Base-by-base conservation (phyloP, 1,140 invertebrate species). In the Amyelois transitella region DNA sequence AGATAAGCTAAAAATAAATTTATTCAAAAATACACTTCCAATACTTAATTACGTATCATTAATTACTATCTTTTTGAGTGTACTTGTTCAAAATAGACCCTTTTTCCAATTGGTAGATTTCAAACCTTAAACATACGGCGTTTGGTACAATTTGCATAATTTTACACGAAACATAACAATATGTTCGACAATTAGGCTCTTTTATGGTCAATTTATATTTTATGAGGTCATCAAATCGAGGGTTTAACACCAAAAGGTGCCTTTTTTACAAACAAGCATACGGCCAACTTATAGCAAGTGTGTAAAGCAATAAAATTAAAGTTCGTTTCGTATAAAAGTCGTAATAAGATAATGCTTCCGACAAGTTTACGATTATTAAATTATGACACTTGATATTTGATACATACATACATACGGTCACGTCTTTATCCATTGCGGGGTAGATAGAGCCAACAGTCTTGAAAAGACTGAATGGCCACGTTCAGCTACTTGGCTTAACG, bases 151-250 rank as follows among this genome's bases (percentile, higher is more conserved):
- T 28, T 28, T n/a, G n/a, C n/a, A n/a, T 28, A 28, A 28, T 28
- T 28, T 28, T 28, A 28, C 25, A 28, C 60, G 53, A 51, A 49
- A 58, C 51, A 32, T 53, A 47, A 32, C 43, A 24, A 25, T 28
- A 45, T 45, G 43, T 6, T 19, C 4, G 18, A 45, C 19, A 19
- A 54, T 55, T 49, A 24, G 55, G 38, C 53, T 38, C 12, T 62
- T 71, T 72, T 60, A 70, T 55, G 62, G 61, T 58, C 58, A 71
- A 74, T 71, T 71, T 59, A 52, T 60, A 58, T 47, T 62, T 71
- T 65, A 63, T 45, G 20, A 48, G 14, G 44, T 53, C 43, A 61
- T 75, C 60, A 72, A 75, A 75, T 75, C 69, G 72, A 66, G 72
- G 71, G 72, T 75, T 62, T 38, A 14, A 38, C 17, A 38, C 17